Percentiles rank a stretch among this genome's conserved stretches.
Evolutionary conservation across 1,140 invertebrate genomes (phyloP).

Genomic region (Trichonephila clavipes): DNA sequence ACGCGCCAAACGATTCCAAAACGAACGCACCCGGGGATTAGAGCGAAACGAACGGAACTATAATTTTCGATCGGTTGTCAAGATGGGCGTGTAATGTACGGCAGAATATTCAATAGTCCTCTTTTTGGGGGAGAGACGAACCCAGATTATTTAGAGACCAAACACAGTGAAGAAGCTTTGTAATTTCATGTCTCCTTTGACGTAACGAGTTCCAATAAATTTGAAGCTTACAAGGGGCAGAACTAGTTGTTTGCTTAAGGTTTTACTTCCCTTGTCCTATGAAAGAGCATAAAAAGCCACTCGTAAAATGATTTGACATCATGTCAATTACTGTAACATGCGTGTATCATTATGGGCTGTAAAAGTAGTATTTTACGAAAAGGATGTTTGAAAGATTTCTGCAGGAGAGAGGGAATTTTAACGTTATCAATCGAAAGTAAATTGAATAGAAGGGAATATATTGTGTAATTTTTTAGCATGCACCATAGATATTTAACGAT

Average conservation of each 20-base stretch:
- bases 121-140: not conserved
- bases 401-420: no score
- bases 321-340: conserved; percentile 50
- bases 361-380: not conserved
- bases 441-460: no score
- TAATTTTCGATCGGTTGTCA: conserved; percentile 45
- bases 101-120: not conserved
- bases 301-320: conserved; percentile 41
- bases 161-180: not conserved
- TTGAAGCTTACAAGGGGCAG: not conserved
- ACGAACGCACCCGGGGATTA: conserved; percentile 15
- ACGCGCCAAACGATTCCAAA: conserved; percentile 10
- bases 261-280: not conserved
- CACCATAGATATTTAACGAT: no score
- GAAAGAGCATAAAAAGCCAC: conserved; percentile 16
- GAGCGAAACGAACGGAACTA: conserved; percentile 30
- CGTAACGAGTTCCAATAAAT: conserved; percentile 37
- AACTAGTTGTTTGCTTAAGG: conserved; percentile 2
- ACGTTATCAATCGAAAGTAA: no score
- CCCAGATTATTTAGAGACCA: conserved; percentile 16
- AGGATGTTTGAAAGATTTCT: not conserved
- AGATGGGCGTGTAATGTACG: conserved; percentile 50
- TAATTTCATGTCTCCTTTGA: conserved; percentile 14
- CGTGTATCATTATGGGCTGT: conserved; percentile 42
- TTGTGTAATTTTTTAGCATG: no score